Conservation (phyloP, 2,797 vertebrate genomes). For the Sparus aurata region DNA sequence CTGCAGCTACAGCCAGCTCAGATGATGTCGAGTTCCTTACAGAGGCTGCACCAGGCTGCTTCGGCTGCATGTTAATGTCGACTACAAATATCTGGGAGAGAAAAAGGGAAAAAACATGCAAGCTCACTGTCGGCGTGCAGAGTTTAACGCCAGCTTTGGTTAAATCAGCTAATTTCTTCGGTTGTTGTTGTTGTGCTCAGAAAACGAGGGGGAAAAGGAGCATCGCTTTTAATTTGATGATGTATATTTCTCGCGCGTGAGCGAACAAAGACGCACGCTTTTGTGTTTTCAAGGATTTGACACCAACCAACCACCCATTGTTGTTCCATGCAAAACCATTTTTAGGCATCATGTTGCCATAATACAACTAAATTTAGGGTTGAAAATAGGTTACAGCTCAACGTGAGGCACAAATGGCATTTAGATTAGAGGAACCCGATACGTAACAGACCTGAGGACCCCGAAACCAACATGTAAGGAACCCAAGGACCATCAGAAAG, state of each 20-base stretch:
- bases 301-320: constrained; percentile 26
- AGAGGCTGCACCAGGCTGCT: constrained; percentile 62
- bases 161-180: constrained; percentile 64
- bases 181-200: constrained; percentile 28
- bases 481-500: not conserved
- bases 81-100: constrained; percentile 64
- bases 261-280: no score
- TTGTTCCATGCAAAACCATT: constrained; percentile 1
- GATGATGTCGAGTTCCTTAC: constrained; percentile 80
- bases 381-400: constrained; percentile 3
- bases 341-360: constrained; percentile 5
- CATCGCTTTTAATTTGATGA: constrained; percentile 33
- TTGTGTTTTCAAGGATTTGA: constrained; percentile 32
- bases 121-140: constrained; percentile 51
- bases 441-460: not conserved
- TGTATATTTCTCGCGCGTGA: constrained; percentile 14
- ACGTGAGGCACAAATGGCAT: not conserved
- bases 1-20: constrained; percentile 82
- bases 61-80: constrained; percentile 73
- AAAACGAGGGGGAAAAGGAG: constrained; percentile 25
- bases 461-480: not conserved
- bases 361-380: constrained; percentile 18
- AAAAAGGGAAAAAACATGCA: constrained; percentile 54
- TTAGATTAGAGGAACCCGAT: not conserved
- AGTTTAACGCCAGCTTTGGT: constrained; percentile 52